Conservation (phyloP, 2,888 invertebrate genomes). For the Diarsia dahlii region DNA sequence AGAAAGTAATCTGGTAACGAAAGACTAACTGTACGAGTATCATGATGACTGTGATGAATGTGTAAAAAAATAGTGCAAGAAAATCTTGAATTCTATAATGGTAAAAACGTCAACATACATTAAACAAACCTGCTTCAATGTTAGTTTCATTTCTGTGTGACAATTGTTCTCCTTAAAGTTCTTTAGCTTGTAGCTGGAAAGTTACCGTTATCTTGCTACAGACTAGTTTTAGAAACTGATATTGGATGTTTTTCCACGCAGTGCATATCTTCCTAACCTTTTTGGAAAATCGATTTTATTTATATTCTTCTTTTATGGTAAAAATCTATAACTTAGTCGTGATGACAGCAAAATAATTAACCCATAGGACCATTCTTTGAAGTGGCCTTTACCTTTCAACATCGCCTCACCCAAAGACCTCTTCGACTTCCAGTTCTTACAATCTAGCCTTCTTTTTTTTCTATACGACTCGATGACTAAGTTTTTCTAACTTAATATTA, state of each 20-base stretch:
- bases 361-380: neutral
- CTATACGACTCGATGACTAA: no score
- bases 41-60: no score
- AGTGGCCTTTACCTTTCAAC: neutral
- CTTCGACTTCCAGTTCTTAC: neutral
- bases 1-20: conserved; percentile 10
- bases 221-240: neutral
- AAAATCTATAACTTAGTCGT: neutral
- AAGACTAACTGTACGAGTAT: neutral
- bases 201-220: neutral
- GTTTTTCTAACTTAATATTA: no score
- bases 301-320: neutral
- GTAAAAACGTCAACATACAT: neutral
- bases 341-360: neutral
- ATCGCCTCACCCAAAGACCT: neutral
- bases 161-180: neutral
- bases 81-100: neutral
- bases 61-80: neutral
- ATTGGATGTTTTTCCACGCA: neutral
- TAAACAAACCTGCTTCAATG: neutral
- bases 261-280: no score
- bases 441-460: neutral
- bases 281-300: neutral
- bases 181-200: neutral
- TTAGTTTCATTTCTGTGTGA: neutral